Evolutionary conservation across 2,797 vertebrate species (phyloP), one percentile per base, ranked within the genome.

Genomic region (Botia kubotai): DNA sequence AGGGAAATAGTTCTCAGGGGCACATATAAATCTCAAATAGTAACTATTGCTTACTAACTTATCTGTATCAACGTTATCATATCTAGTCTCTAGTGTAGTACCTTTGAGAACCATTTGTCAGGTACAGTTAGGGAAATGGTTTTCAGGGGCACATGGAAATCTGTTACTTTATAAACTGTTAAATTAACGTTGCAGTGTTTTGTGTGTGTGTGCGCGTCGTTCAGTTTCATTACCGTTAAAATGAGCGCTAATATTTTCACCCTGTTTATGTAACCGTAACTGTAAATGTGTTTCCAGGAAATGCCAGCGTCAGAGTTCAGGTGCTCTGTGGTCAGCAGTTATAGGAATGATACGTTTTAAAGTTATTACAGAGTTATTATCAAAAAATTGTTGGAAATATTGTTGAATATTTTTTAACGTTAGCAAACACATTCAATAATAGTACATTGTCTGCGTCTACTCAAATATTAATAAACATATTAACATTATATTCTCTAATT

Each of bases 251-350:
- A 13, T 55, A 48, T 62, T 50, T 60, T 52, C 57, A 19, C 12
- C 26, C 7, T 12, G 0, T 43, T 72, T 52, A 3, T 39, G 11
- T 16, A 72, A 39, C 68, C 13, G 29, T 43, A 63, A 72, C 77
- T 13, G 67, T 46, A 46, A 10, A 63, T 4, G 10, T 17, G 14
- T 71, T 86, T 86, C 77, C 39, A 46, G 69, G 72, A 82, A 84
- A 58, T 48, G 52, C 52, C 23, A 46, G 48, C 1, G 10, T 46
- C 1, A 29, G 19, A 69, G 53, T 19, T 57, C 82, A 82, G 82
- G 80, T 82, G 80, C 80, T 48, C 39, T 55, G 77, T 0, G 48
- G 69, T 72, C 29, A 26, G 16, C 19, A 71, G 58, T 62, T 78
- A 48, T 36, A 71, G 7, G 23, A 67, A 72, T 63, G 52, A 21